Conservation (phyloP, 2,113 vertebrate genomes). For the Hirundichthys speculiger region DNA sequence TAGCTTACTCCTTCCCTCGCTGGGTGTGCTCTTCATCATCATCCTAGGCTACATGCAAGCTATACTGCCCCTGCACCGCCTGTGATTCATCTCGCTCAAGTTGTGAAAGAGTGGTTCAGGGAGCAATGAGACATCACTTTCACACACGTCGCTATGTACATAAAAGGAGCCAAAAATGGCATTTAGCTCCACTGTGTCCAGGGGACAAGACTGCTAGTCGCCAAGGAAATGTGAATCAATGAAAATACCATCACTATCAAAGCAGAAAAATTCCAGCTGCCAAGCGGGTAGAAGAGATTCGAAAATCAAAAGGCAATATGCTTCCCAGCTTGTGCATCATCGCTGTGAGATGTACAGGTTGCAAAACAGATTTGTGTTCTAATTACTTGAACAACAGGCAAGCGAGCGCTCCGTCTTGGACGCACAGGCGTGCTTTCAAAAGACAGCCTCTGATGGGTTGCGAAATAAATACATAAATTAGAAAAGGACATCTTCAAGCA, state of each 20-base stretch:
- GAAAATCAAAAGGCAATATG: conserved; percentile 52
- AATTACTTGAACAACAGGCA: conserved; percentile 48
- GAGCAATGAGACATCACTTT: no score
- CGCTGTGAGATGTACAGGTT: conserved; percentile 32
- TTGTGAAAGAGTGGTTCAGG: no score
- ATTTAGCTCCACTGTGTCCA: conserved; percentile 1
- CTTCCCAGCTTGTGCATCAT: conserved; percentile 44
- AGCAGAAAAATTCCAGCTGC: conserved; percentile 34
- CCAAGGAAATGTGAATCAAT: not conserved
- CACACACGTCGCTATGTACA: not conserved
- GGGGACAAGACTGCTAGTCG: no score
- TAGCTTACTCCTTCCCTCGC: no score
- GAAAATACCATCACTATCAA: conserved; percentile 23
- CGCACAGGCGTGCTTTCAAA: conserved; percentile 25
- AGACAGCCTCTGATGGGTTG: conserved; percentile 5
- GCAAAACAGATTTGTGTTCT: conserved; percentile 48
- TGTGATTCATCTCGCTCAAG: no score
- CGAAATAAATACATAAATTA: conserved; percentile 12
- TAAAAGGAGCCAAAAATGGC: conserved; percentile 28
- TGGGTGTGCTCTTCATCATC: no score
- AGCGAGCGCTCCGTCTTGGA: conserved; percentile 12
- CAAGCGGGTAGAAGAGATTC: conserved; percentile 1
- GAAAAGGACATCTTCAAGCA: not conserved
- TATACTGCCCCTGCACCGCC: no score
- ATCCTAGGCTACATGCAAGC: no score